Conservation (phyloP, 2,888 invertebrate genomes). For the Rugalucina vietnamica region DNA sequence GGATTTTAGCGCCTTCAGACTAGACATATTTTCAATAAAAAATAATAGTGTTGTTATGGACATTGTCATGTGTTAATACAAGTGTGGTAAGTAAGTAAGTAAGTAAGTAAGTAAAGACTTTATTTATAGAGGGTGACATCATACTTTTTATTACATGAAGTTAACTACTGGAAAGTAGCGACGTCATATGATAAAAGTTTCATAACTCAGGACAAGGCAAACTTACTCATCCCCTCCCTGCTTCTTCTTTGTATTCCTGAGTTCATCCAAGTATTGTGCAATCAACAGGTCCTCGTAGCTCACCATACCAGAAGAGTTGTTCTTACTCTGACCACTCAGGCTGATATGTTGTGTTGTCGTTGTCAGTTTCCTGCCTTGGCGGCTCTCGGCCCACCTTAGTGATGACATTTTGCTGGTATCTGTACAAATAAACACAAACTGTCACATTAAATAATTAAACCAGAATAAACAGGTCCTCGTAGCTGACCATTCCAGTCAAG, state of each 20-base stretch:
- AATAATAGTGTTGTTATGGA: too few relatives aligned
- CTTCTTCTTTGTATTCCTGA: slow-evolving; percentile 68
- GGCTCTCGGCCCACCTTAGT: slow-evolving; percentile 54
- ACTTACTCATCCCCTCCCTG: slow-evolving; percentile 59
- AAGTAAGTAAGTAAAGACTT: too few relatives aligned
- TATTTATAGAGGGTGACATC: too few relatives aligned
- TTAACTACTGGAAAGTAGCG: too few relatives aligned
- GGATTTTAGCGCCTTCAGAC: too few relatives aligned
- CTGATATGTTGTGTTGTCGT: slow-evolving; percentile 56
- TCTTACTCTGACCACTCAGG: slow-evolving; percentile 54
- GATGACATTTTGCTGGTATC: slow-evolving; percentile 22
- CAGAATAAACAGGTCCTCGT: slow-evolving; percentile 82
- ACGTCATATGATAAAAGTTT: too few relatives aligned
- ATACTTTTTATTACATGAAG: too few relatives aligned
- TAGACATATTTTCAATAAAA: too few relatives aligned
- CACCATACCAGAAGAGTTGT: slow-evolving; percentile 74
- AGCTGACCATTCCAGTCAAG: slow-evolving; percentile 77
- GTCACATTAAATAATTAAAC: too few relatives aligned
- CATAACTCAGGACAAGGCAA: too few relatives aligned
- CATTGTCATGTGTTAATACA: too few relatives aligned
- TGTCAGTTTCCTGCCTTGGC: slow-evolving; percentile 36
- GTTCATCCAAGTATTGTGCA: slow-evolving; percentile 82
- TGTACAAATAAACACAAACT: slow-evolving; percentile 5
- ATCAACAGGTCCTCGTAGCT: slow-evolving; percentile 83
- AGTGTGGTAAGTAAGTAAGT: too few relatives aligned